Base-by-base conservation (phyloP, 2,888 invertebrate genomes). In the Euphydryas editha region DNA sequence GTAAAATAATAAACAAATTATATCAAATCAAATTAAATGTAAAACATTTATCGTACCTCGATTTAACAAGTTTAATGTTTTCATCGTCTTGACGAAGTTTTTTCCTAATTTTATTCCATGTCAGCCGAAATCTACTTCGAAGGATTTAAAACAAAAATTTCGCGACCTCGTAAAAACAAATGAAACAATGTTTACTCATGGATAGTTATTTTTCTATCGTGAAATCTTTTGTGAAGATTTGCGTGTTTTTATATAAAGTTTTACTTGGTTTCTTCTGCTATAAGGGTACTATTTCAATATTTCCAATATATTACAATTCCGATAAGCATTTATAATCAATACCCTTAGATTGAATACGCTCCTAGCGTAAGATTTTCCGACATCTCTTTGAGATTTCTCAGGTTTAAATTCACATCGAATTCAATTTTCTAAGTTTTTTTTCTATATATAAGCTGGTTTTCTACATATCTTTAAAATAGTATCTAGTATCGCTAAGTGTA, bases 361-460 rank as follows among this genome's bases (percentile, higher is more conserved):
- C 21, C n/a, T 46, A 55, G 59, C 49, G 51, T 39, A 54, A 24
- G 6, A 51, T 30, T 51, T 37, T 37, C 11, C 6, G 2, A 8
- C 20, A 39, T 39, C 49, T 20, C 47, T 47, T 60, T 57, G 46
- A 46, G 47, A 60, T 60, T 61, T 49, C 51, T 42, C 44, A 37
- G 42, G 56, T 64, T 67, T 57, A 56, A 67, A 67, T 67, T 67
- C 49, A 57, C 59, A 59, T 49, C 63, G 60, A 67, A 63, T 67
- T 67, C 62, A 67, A 67, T 67, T 63, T 60, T 67, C 60, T 63
- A 63, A 63, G 51, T 60, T 51, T 54, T 42, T n/a, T n/a, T 42
- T 42, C 37, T 44, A 54, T 54, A 54, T 54, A 37, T 13, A 39
- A 20, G 39, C 37, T 6, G 20, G 11, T 15, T 39, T 18, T 56